Evolutionary conservation across 2,113 vertebrate species (phyloP), one percentile per base, ranked within the genome.

Genomic region (Gavialis gangeticus): DNA sequence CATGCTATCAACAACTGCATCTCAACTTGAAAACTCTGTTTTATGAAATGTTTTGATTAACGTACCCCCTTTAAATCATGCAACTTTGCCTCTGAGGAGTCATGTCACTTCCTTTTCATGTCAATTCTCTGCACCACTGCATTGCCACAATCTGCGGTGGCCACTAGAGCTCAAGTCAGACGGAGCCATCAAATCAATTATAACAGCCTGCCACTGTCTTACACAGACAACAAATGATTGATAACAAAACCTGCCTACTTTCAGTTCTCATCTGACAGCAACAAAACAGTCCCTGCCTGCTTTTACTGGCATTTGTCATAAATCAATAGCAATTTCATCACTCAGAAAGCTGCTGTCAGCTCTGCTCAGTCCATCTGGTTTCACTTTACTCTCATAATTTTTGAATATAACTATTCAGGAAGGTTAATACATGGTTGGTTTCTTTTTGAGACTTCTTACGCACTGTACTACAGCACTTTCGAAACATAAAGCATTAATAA

Each of bases 311-410:
- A 98, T 98, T 98, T 98, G 98, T 98, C 98, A 99, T 99, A 99
- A 99, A 99, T 99, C 99, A 99, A 98, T 98, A 98, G 97, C 98
- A 98, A 98, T 99, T 98, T 99, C 97, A 98, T 98, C 98, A 98
- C 89, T 97, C 85, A 95, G 96, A 97, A 98, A 98, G 93, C 96
- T 97, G 97, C 97, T 97, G 97, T 98, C 97, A 96, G 96, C 96
- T 98, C 94, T 94, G 90, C 94, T 98, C 92, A 96, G 97, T 96
- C 91, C 97, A 97, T 97, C 96, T 98, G 97, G 88, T 96, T 97
- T 97, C 92, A 91, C 93, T 98, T 97, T 96, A 96, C 89, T 63
- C 76, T 95, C 93, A 96, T 95, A 97, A 85, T 93, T 91, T 89
- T 94, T 95, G 97, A 97, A 5, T 92, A 93, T 84, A 97, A 95